phyloP scores from a whole-genome alignment of 2,888 invertebrate genomes.

The Halictus ligatus region DNA sequence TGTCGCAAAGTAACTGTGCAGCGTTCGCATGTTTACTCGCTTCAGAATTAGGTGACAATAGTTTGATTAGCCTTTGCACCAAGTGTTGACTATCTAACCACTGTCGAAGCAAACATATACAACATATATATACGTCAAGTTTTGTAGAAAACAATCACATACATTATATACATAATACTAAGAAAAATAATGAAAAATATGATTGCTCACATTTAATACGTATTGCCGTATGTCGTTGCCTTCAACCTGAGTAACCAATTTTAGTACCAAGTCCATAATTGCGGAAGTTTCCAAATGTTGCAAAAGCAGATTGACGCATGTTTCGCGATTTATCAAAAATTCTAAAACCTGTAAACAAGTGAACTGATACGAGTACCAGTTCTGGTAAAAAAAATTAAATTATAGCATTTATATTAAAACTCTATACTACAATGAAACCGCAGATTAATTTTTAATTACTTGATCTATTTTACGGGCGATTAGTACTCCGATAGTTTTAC shows the following conservation, averaged over 20 bases:
- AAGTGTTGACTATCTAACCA: conserved; percentile 96
- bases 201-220: conserved; percentile 88
- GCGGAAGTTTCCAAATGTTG: conserved; percentile 97
- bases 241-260: conserved; percentile 93
- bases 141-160: background rate
- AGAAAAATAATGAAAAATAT: conserved; percentile 31
- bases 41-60: conserved; percentile 88
- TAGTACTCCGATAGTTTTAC: conserved; percentile 96
- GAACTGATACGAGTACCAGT: conserved; percentile 96
- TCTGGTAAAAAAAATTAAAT: conserved; percentile 85
- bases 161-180: background rate
- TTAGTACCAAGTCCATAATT: conserved; percentile 95
- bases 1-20: conserved; percentile 94
- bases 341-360: conserved; percentile 96
- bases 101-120: conserved; percentile 85
- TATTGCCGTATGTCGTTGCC: conserved; percentile 90
- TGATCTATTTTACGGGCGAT: conserved; percentile 94
- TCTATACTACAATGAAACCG: background rate
- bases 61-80: conserved; percentile 91
- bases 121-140: conserved; percentile 37
- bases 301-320: conserved; percentile 94
- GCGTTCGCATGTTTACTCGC: conserved; percentile 94
- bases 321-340: conserved; percentile 94
- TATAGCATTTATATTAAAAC: background rate
- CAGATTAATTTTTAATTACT: conserved; percentile 84